phyloP scores from a whole-genome alignment of 2,113 vertebrate species.

The Panthera uncia region DNA sequence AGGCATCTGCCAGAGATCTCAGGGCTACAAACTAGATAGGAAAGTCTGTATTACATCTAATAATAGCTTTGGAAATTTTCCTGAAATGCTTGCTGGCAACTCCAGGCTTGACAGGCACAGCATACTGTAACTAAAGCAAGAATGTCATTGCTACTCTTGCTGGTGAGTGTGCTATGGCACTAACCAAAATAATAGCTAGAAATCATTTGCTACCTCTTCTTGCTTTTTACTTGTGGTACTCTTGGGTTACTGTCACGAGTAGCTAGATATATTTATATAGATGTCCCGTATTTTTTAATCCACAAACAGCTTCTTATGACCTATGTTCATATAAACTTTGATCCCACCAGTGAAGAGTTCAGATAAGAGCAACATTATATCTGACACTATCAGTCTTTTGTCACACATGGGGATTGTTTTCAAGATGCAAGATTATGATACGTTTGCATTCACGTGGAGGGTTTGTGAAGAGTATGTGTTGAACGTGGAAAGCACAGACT shows the following conservation, averaged over 20 bases:
- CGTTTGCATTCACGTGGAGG: background rate
- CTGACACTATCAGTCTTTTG: background rate
- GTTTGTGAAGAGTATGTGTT: background rate
- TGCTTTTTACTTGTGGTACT: background rate
- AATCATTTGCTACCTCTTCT: background rate
- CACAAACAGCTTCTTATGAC: background rate
- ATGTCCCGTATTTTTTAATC: background rate
- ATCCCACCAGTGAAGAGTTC: background rate
- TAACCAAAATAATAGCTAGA: background rate
- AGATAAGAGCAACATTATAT: background rate
- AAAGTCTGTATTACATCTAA: slow-evolving; percentile 69
- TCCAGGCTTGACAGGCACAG: slow-evolving; percentile 50
- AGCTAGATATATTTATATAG: background rate
- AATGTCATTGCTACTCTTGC: background rate
- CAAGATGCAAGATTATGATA: background rate
- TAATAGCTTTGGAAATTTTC: slow-evolving; percentile 65
- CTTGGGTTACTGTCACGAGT: background rate
- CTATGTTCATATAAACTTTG: background rate
- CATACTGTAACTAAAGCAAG: slow-evolving; percentile 42
- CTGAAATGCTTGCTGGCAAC: slow-evolving; percentile 32
- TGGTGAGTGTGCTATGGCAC: background rate
- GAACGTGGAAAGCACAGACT: background rate
- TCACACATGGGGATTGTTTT: background rate
- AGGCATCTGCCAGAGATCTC: slow-evolving; percentile 45
- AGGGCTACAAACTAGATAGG: slow-evolving; percentile 58